Evolutionary conservation across 2,113 vertebrate species (phyloP), one percentile per base, ranked within the genome.

Genomic region (Leucopsar rothschildi): DNA sequence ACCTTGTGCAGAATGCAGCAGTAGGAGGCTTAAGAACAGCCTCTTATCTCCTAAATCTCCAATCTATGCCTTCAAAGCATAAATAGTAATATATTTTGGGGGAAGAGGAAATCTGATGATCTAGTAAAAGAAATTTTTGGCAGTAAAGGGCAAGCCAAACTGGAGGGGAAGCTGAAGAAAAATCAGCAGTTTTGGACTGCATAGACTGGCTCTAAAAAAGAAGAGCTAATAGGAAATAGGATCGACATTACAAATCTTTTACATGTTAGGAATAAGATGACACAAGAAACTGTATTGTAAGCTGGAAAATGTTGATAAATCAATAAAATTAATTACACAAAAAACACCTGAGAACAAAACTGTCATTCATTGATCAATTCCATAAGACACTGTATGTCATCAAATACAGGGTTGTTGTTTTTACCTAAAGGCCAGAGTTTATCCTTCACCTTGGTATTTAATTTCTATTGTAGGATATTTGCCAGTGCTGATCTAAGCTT

Each of bases 291-390:
- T 69, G 23, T 63, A 56, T 2, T 35, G 35, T 79, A 92, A 89
- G 47, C 40, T 72, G 49, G 19, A 89, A 75, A 89, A 89, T n/a
- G 25, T 42, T 79, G 75, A 55, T 77, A 66, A 89, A 92, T 75
- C 77, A 42, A 87, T 89, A 88, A 78, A 84, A 91, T 35, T 59
- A 96, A 88, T 87, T 82, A 76, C n/a, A 82, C 5, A 90, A 79
- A 90, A 73, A 55, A 0, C 21, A 85, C 20, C 27, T 3, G 31
- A 90, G 79, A 69, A 80, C 44, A 88, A 72, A 88, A 57, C 37
- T 57, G 25, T 40, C 57, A 57, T 61, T 53, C 45, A 69, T 13
- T 22, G 69, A 82, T 86, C 65, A 87, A 57, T 71, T 76, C 57
- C 45, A 20, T 76, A 85, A 75, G 24, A 78, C 11, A 55, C 12